Evolutionary conservation across 1,140 invertebrate genomes (phyloP), one percentile per base, ranked within the genome.

Genomic region (Goniozus legneri): DNA sequence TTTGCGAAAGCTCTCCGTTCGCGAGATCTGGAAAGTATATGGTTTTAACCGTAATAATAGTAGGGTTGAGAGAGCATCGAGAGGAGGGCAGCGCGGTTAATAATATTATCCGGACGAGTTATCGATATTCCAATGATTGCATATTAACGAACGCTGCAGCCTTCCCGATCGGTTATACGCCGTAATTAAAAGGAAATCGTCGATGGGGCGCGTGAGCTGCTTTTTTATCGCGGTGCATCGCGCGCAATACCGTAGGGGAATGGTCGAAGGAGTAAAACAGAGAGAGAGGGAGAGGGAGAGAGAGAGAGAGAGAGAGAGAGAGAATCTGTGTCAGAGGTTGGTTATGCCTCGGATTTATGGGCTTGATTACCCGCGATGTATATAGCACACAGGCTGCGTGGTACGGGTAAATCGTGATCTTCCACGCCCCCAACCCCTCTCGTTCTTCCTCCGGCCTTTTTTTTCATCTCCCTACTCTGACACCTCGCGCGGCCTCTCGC

Each of bases 371-470:
- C 48, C 48, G 44, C 47, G 46, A 20, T 22, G 41, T 52, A 54
- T 55, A 56, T 56, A n/a, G 60, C 51, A 54, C 49, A 47, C 50
- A 42, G 54, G 43, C 44, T 50, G 63, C 62, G 67, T 64, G 64
- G 55, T 69, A 65, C 62, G 61, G 59, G 55, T 64, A 62, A 67
- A 61, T 68, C 65, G 65, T 68, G 65, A 68, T 68, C 62, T 50
- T 68, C 64, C 66, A 69, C 66, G 66, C 66, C 66, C 13, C 16
- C 32, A 10, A n/a, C 19, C 22, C 38, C 16, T 12, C 44, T 14
- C 40, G 13, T 37, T 38, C 44, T 48, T 48, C 30, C 56, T 44
- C 42, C 15, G 8, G 24, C 46, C 35, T 30, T 32, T 42, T 14
- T n/a, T 10, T 33, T 24, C 10, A 36, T 45, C 20, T 30, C 43